These are phyloP conservation scores for Eupeodes corollae DNA, from an alignment of 1,140 invertebrate species.

Conservation along the genomic window DNA sequence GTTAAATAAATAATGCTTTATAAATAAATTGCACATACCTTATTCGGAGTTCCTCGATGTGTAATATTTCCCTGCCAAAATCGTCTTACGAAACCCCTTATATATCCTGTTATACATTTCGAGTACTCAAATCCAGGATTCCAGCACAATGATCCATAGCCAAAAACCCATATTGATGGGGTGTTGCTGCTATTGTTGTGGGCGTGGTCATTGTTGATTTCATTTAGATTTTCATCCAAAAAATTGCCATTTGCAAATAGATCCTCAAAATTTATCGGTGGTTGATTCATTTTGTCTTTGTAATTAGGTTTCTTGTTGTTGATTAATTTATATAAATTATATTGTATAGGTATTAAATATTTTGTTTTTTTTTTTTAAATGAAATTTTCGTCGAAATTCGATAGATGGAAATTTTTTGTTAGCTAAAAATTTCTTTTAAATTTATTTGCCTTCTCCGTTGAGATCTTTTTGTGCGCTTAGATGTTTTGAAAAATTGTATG, in stretches of 20 bases:
- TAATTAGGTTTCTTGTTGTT: too few species aligned
- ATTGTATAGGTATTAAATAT: too few species aligned
- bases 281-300: too few species aligned
- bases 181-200: conserved; percentile 7
- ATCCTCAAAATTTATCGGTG: conserved; percentile 27
- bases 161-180: conserved; percentile 61
- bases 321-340: too few species aligned
- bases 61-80: conserved; percentile 82
- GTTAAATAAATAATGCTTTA: neutral
- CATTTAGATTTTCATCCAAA: conserved; percentile 14
- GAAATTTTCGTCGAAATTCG: too few species aligned
- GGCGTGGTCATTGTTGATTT: conserved; percentile 8
- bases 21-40: conserved; percentile 47
- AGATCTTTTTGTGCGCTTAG: too few species aligned
- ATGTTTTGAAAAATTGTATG: too few species aligned
- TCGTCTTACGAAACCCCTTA: conserved; percentile 55
- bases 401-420: too few species aligned
- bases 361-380: too few species aligned
- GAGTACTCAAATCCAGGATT: conserved; percentile 70
- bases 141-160: conserved; percentile 81
- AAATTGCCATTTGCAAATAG: conserved; percentile 25
- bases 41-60: conserved; percentile 63
- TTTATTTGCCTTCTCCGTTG: too few species aligned
- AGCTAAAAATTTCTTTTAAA: too few species aligned
- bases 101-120: conserved; percentile 55